Conservation (phyloP, 2,113 vertebrate genomes). For the Ceyx margarethae region DNA sequence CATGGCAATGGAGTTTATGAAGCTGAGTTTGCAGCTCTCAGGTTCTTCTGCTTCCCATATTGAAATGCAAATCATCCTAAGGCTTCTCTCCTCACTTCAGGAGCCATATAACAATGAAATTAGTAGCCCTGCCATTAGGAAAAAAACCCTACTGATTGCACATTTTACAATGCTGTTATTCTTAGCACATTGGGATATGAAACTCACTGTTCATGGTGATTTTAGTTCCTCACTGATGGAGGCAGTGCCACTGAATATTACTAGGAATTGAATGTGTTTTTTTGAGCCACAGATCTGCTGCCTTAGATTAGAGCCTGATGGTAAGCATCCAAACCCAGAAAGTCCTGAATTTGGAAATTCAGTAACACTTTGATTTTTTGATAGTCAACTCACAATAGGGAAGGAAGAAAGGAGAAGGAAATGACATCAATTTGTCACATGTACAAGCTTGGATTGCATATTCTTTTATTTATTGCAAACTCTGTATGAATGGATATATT, state of each 20-base stretch:
- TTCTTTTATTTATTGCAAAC: neutral
- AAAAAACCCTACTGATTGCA: neutral
- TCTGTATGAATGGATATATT: neutral
- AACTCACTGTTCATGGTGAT: neutral
- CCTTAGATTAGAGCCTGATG: neutral
- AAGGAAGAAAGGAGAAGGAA: neutral
- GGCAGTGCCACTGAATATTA: neutral
- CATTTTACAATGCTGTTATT: neutral
- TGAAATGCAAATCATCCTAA: neutral
- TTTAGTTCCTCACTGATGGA: neutral
- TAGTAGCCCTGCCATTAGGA: neutral
- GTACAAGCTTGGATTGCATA: neutral
- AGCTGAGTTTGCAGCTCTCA: neutral
- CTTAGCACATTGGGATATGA: neutral
- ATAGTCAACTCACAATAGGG: neutral
- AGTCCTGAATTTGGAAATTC: neutral
- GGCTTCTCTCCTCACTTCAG: neutral
- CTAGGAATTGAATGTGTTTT: neutral
- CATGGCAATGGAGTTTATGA: neutral
- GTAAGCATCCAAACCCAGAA: neutral
- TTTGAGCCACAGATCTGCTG: neutral
- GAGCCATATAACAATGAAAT: neutral
- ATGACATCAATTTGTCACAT: neutral
- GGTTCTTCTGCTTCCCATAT: neutral
- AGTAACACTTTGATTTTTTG: neutral